phyloP scores from a whole-genome alignment of 2,888 invertebrate genomes.

The Dynastes maya region DNA sequence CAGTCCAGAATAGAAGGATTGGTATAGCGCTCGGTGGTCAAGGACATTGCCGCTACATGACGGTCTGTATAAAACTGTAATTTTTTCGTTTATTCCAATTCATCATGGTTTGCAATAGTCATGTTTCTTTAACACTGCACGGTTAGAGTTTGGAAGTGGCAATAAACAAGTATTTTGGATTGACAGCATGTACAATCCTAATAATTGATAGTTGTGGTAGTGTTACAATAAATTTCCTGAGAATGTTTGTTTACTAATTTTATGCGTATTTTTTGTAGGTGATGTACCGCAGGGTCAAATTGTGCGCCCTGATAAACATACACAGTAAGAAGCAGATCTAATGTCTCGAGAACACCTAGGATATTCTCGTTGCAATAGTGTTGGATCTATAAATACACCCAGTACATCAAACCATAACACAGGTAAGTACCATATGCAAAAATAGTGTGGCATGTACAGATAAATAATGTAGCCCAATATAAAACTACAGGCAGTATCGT shows the following conservation, averaged over 20 bases:
- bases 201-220: constrained; percentile 48
- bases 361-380: constrained; percentile 50
- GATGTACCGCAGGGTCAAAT: constrained; percentile 44
- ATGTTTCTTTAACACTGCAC: constrained; percentile 34
- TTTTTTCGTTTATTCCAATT: constrained; percentile 28
- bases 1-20: constrained; percentile 23
- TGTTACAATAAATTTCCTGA: background rate
- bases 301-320: constrained; percentile 41
- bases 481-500: too few relatives aligned
- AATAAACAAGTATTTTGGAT: constrained; percentile 8
- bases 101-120: constrained; percentile 17
- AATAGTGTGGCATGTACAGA: background rate
- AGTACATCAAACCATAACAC: constrained; percentile 52
- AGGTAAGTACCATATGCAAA: constrained; percentile 39
- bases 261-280: constrained; percentile 23
- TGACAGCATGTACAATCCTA: constrained; percentile 49
- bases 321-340: constrained; percentile 43
- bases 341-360: constrained; percentile 50
- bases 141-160: constrained; percentile 23
- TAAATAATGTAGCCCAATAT: background rate
- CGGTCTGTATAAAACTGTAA: constrained; percentile 45
- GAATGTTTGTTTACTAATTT: background rate
- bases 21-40: constrained; percentile 28
- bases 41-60: constrained; percentile 48
- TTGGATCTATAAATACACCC: constrained; percentile 51